Conservation (phyloP, 2,888 invertebrate genomes). For the Hydropsyche betteni region DNA sequence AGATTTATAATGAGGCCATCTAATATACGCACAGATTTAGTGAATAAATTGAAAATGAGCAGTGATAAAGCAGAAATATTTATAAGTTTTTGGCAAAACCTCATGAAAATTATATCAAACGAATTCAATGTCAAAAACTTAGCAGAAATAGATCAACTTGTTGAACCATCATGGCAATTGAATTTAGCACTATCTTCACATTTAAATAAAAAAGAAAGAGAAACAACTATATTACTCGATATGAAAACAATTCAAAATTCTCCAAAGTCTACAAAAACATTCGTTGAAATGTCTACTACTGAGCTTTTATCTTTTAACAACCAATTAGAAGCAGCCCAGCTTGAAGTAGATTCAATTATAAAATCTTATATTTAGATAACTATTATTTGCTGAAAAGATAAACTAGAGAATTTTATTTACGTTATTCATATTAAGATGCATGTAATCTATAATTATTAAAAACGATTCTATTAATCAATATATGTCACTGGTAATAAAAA, state of each 20-base stretch:
- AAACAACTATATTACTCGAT: slow-evolving; percentile 42
- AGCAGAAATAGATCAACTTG: slow-evolving; percentile 45
- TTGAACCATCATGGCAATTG: slow-evolving; percentile 44
- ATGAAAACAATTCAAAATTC: slow-evolving; percentile 42
- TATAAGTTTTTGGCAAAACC: slow-evolving; percentile 43
- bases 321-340: slow-evolving; percentile 48
- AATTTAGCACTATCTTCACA: slow-evolving; percentile 48
- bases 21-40: slow-evolving; percentile 39
- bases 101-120: slow-evolving; percentile 42
- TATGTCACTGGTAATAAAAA: too few relatives aligned
- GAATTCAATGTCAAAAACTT: slow-evolving; percentile 46
- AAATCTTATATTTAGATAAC: neutral
- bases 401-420: too few relatives aligned
- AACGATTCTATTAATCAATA: too few relatives aligned
- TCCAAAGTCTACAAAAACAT: neutral
- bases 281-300: slow-evolving; percentile 44
- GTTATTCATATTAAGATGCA: too few relatives aligned
- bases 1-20: slow-evolving; percentile 49
- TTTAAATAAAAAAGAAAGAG: slow-evolving; percentile 46
- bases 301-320: slow-evolving; percentile 46
- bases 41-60: slow-evolving; percentile 38
- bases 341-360: slow-evolving; percentile 46
- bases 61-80: slow-evolving; percentile 46
- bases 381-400: too few relatives aligned
- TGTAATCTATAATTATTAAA: too few relatives aligned